A percentile compares a stretch with the other conserved stretches of the same genome.
Conservation (phyloP, 2,797 vertebrate genomes). For the Halcyon smyrnensis region DNA sequence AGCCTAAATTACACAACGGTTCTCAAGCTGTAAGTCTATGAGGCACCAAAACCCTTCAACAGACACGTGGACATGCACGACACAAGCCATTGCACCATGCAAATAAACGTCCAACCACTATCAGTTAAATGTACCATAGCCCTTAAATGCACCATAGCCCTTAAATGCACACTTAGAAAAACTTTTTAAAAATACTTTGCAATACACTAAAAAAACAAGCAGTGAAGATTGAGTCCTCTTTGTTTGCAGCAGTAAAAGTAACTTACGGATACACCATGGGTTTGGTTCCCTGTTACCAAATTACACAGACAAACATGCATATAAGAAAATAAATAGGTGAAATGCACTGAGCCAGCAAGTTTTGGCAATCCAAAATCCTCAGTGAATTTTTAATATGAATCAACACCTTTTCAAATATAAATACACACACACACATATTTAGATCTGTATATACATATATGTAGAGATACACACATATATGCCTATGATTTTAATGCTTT, state of each 20-base stretch:
- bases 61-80: fast-evolving
- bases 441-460: background rate
- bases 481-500: background rate
- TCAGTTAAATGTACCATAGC: fast-evolving
- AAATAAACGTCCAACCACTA: background rate
- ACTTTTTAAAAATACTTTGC: background rate
- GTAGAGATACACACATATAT: fast-evolving
- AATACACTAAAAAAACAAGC: background rate
- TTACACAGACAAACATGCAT: fast-evolving
- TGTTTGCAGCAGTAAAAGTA: background rate
- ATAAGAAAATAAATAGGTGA: background rate
- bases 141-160: fast-evolving
- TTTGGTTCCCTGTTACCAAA: background rate
- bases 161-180: background rate
- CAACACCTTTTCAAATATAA: background rate
- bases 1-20: background rate
- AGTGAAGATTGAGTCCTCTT: background rate
- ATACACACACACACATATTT: background rate
- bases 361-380: background rate
- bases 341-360: background rate
- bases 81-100: fast-evolving
- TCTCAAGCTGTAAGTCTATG: background rate
- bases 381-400: background rate
- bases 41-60: background rate
- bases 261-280: no score